Evolutionary conservation across 2,113 vertebrate species (phyloP).

Genomic region (Hyaena hyaena): DNA sequence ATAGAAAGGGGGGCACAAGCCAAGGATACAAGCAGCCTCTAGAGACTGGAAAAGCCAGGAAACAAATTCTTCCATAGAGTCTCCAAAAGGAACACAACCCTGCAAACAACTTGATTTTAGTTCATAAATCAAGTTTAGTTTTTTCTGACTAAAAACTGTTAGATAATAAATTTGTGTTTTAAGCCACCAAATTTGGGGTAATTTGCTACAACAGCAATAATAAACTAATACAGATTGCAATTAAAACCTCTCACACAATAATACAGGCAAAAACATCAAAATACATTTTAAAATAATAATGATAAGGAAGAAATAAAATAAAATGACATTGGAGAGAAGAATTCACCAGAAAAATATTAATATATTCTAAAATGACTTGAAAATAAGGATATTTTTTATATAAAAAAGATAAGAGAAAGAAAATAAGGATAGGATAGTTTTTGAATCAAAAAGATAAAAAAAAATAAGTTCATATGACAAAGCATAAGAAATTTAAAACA

Average conservation of each 20-base stretch:
- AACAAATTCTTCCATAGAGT: neutral
- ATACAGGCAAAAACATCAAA: neutral
- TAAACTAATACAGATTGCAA: neutral
- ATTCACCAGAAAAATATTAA: neutral
- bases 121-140: neutral
- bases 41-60: neutral
- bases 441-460: neutral
- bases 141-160: neutral
- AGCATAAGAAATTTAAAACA: neutral
- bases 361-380: neutral
- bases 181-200: neutral
- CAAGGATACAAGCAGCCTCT: neutral
- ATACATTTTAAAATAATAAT: neutral
- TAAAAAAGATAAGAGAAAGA: neutral
- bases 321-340: neutral
- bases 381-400: neutral
- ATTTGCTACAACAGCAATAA: neutral
- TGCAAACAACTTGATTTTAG: neutral
- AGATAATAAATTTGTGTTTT: neutral
- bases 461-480: neutral
- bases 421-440: neutral
- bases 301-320: neutral
- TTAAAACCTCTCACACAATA: neutral
- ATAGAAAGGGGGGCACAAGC: neutral
- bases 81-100: neutral